Percentiles rank a stretch among this genome's conserved stretches.
Conservation (phyloP, 1,140 invertebrate species). For the Trachelipus rathkii region DNA sequence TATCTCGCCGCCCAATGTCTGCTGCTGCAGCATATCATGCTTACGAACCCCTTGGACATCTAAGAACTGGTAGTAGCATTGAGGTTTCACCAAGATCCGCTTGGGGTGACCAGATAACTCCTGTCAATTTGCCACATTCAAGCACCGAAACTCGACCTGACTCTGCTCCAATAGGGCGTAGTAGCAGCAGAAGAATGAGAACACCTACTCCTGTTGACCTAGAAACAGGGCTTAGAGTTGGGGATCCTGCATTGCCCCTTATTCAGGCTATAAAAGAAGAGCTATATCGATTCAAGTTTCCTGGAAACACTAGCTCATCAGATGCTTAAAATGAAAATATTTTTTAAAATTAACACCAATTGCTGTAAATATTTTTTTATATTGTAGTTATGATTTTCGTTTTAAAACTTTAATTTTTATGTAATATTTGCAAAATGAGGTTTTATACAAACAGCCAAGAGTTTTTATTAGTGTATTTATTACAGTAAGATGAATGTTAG, state of each 20-base stretch:
- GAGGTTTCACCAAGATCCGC: neutral
- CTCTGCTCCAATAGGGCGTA: neutral
- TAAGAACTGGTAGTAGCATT: neutral
- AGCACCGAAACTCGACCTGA: neutral
- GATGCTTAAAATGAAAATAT: neutral
- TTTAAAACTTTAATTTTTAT: too few relatives aligned
- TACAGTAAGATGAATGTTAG: too few relatives aligned
- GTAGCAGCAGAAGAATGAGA: neutral
- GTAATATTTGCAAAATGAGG: too few relatives aligned
- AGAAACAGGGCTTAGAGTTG: neutral
- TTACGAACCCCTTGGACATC: neutral
- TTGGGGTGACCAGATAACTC: neutral
- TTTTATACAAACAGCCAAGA: too few relatives aligned
- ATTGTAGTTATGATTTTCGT: too few relatives aligned
- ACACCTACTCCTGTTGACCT: neutral
- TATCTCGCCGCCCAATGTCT: neutral
- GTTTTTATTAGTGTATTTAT: too few relatives aligned
- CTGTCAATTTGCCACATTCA: neutral
- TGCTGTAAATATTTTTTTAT: too few relatives aligned
- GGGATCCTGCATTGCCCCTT: neutral
- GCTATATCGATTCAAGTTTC: neutral
- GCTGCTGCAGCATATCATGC: neutral
- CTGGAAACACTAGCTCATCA: neutral
- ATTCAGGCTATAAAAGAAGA: neutral
- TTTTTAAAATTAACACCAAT: too few relatives aligned